These are phyloP conservation scores for Mythimna ferrago DNA, from an alignment of 2,888 invertebrate genomes.

Conservation along the genomic window DNA sequence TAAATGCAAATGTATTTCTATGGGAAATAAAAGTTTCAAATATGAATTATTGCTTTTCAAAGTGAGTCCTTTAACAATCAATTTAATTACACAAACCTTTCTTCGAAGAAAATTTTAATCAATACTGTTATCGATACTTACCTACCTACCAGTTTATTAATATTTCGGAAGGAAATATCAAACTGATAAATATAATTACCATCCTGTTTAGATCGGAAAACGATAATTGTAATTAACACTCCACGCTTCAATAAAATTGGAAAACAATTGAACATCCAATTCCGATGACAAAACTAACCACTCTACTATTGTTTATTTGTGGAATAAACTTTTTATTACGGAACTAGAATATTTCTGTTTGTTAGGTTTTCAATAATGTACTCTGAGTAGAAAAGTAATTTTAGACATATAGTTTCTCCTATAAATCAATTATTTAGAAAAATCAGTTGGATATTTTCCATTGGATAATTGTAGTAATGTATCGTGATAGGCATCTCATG, in stretches of 20 bases:
- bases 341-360: slow-evolving; percentile 1
- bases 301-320: not conserved
- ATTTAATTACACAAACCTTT: slow-evolving; percentile 24
- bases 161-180: not conserved
- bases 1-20: no score
- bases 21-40: no score
- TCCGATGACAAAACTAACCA: slow-evolving; percentile 14
- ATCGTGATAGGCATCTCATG: no score
- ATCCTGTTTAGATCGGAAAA: slow-evolving; percentile 18
- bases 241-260: slow-evolving; percentile 18
- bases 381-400: no score
- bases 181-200: slow-evolving; percentile 20
- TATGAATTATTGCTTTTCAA: slow-evolving; percentile 5
- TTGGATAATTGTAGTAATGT: no score
- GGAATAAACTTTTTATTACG: not conserved
- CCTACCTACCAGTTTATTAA: not conserved
- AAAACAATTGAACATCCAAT: slow-evolving; percentile 33
- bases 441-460: no score
- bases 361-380: not conserved
- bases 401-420: no score
- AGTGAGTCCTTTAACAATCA: slow-evolving; percentile 15
- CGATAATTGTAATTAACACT: slow-evolving; percentile 30
- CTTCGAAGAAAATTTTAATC: slow-evolving; percentile 18
- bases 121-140: slow-evolving; percentile 19
- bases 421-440: no score